A percentile compares a stretch with the other conserved stretches of the same genome.
These are phyloP conservation scores for Aspiorhynchus laticeps DNA, from an alignment of 2,113 vertebrate species.

Conservation along the genomic window DNA sequence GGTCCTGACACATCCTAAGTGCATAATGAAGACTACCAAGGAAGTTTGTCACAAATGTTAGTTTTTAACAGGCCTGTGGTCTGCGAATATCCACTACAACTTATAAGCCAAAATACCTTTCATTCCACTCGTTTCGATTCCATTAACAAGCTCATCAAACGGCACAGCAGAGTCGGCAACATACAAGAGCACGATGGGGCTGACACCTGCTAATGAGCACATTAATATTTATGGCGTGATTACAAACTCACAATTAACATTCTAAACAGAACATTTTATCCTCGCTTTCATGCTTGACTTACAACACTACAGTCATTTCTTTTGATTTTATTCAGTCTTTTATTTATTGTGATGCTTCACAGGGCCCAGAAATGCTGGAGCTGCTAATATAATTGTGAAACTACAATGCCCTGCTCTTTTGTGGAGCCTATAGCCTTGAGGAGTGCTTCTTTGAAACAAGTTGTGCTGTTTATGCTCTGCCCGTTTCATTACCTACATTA, in stretches of 20 bases:
- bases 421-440: not conserved
- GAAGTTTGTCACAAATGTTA: not conserved
- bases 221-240: constrained; percentile 59
- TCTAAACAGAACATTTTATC: constrained; percentile 53
- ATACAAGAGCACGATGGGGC: constrained; percentile 1
- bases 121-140: not conserved
- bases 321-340: constrained; percentile 45
- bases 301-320: constrained; percentile 45
- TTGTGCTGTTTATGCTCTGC: not conserved
- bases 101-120: not conserved
- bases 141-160: constrained; percentile 45
- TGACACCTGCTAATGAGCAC: constrained; percentile 51
- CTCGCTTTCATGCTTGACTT: constrained; percentile 53
- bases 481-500: not conserved
- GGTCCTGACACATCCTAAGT: not conserved
- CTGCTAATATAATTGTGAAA: constrained; percentile 1
- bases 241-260: constrained; percentile 56
- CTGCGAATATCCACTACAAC: not conserved
- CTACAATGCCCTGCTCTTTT: not conserved
- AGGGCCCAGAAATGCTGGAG: not conserved
- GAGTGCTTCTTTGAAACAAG: not conserved
- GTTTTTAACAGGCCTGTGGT: not conserved
- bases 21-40: not conserved
- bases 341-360: constrained; percentile 12
- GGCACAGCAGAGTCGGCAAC: constrained; percentile 21